Percentiles rank a stretch among this genome's conserved stretches.
Evolutionary conservation across 92 coral and sea anemone genomes (phyloP).

Genomic region (Phenganax marumi): DNA sequence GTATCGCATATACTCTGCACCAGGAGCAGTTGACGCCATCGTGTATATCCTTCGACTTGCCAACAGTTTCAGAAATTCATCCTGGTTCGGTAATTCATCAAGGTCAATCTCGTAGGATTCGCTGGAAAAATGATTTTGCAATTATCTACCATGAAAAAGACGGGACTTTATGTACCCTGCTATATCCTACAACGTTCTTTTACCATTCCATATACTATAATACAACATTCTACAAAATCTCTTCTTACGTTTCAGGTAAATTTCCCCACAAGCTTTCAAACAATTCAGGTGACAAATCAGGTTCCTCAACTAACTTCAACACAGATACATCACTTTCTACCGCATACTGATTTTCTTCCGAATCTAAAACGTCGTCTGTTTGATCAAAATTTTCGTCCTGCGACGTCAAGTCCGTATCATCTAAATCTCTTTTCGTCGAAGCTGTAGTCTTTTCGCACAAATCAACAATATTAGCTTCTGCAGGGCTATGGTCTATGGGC

Average conservation of each 20-base stretch:
- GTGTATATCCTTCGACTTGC: conserved; percentile 52
- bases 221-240: neutral
- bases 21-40: conserved; percentile 85
- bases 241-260: conserved; percentile 66
- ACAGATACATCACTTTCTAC: neutral
- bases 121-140: conserved; percentile 30
- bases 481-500: neutral
- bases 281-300: conserved; percentile 64
- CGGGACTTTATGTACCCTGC: neutral
- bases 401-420: neutral
- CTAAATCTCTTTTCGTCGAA: neutral
- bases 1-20: conserved; percentile 68
- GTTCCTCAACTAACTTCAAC: conserved; percentile 35
- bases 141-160: neutral
- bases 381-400: neutral
- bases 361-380: conserved; percentile 16
- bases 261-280: conserved; percentile 84
- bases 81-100: conserved; percentile 63
- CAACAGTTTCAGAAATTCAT: conserved; percentile 64
- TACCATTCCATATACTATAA: neutral
- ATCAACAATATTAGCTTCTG: neutral
- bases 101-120: conserved; percentile 56
- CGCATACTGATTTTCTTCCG: conserved; percentile 10
- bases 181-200: neutral
- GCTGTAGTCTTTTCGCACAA: neutral